Conservation (phyloP, 2,888 invertebrate genomes). For the Pristionchus maxplancki region DNA sequence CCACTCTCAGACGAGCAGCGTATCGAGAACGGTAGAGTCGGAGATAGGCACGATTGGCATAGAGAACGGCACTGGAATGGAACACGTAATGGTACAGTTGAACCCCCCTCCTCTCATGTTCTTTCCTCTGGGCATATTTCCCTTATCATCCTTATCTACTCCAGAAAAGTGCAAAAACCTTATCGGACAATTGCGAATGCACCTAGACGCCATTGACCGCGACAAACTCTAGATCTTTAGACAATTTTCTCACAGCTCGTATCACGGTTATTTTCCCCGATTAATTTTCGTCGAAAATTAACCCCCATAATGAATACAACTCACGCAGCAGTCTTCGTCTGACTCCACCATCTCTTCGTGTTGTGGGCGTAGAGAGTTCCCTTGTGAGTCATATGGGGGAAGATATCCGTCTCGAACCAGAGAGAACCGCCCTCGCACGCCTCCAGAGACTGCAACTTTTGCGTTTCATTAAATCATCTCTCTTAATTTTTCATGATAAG, state of each 20-base stretch:
- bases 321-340: constrained; percentile 93
- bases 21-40: constrained; percentile 82
- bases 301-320: constrained; percentile 58
- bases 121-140: neutral
- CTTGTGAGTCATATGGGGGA: constrained; percentile 88
- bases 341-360: constrained; percentile 93
- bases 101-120: neutral
- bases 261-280: too few species aligned
- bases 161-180: neutral
- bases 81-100: neutral
- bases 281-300: too few species aligned
- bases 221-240: neutral
- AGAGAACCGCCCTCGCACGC: constrained; percentile 53
- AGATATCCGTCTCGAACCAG: constrained; percentile 92
- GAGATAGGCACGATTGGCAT: constrained; percentile 96
- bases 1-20: constrained; percentile 79
- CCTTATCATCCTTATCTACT: neutral
- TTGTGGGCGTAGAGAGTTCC: constrained; percentile 87
- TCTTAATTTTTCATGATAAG: too few species aligned
- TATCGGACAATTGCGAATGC: neutral
- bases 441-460: neutral
- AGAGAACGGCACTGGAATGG: constrained; percentile 88
- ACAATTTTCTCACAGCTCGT: neutral
- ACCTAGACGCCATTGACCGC: neutral
- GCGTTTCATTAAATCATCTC: neutral